Evolutionary conservation across 23 tunicate genomes (phyloP), one percentile per base, ranked within the genome.

Genomic region (Halocynthia roretzi): DNA sequence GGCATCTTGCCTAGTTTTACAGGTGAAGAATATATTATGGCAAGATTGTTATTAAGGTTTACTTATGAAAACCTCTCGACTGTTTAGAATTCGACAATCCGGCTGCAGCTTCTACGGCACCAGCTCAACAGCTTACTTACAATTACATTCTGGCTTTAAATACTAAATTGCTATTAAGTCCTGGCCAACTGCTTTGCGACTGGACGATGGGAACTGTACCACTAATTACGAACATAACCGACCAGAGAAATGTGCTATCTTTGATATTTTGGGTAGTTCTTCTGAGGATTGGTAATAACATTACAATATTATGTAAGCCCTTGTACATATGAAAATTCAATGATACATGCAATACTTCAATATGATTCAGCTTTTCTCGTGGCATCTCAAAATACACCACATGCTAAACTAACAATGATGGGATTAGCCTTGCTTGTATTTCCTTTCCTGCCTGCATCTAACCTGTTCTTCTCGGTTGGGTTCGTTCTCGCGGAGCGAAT

Each of bases 401-500:
- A 18, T 7, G 52, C 78, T 19, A 89, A 83, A 64, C 8, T 89
- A n/a, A 7, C 67, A 10, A 31, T 80, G 8, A 55, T 89, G 60
- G 75, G 74, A 61, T 19, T 96, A 5, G 77, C 85, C 31, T 54
- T 96, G 15, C 58, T 83, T 23, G 69, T 81, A 14, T 82, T 87
- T 62, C 71, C 96, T n/a, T 96, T 96, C 80, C 76, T 96, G 10
- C 99, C 99, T 52, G 93, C 99, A 12, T 85, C 92, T 10, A 96
- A 96, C 80, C 56, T 96, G 5, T 83, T 96, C 19, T 80, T 96
- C 52, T 52, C 86, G 22, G 99, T 96, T 67, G 99, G 99, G 2
- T 96, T 96, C 73, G 99, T 92, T 11, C 82, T 96, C 14, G 99
- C 99, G 17, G 99, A 96, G 71, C 75, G 99, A 69, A 72, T 89